A percentile compares a stretch with the other conserved stretches of the same genome.
Conservation (phyloP, 2,797 vertebrate species). For the Lacerta viridis region DNA sequence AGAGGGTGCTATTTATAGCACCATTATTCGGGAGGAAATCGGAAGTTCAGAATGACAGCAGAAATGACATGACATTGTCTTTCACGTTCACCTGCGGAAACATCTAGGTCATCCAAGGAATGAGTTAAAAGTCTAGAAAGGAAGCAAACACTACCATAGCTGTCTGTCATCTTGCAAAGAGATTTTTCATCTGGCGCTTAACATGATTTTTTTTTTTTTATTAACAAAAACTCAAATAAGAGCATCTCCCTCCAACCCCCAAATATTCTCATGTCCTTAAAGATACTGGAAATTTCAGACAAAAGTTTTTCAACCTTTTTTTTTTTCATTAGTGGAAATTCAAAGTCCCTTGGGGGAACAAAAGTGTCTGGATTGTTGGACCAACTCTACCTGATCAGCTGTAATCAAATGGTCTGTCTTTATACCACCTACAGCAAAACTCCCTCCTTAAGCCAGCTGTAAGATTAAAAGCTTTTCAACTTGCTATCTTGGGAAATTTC, state of each 20-base stretch:
- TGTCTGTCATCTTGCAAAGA: slow-evolving; percentile 7
- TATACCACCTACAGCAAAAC: slow-evolving; percentile 75
- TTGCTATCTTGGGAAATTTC: slow-evolving; percentile 88
- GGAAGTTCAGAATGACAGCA: slow-evolving; percentile 6
- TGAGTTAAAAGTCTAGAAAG: rapidly evolving
- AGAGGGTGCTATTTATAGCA: slow-evolving; percentile 25
- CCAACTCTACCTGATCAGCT: slow-evolving; percentile 65
- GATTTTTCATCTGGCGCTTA: slow-evolving; percentile 22
- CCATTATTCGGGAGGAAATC: slow-evolving; percentile 48
- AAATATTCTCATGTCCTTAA: slow-evolving; percentile 43
- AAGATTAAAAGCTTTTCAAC: slow-evolving; percentile 83
- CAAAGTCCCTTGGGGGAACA: slow-evolving; percentile 51
- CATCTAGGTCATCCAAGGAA: slow-evolving; percentile 8
- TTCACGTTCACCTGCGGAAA: slow-evolving; percentile 34
- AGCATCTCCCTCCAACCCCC: not conserved
- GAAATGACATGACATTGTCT: slow-evolving; percentile 34
- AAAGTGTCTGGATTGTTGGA: slow-evolving; percentile 56
- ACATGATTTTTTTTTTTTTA: slow-evolving; percentile 24
- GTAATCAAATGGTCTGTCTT: slow-evolving; percentile 74
- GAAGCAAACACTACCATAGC: not conserved
- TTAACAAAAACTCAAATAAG: slow-evolving; percentile 44
- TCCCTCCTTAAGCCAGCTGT: slow-evolving; percentile 70
- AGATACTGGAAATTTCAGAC: slow-evolving; percentile 32
- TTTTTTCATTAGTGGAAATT: slow-evolving; percentile 43
- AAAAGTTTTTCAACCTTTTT: not conserved